Conservation (phyloP, 2,113 vertebrate species). For the Rhinopomastus cyanomelas region DNA sequence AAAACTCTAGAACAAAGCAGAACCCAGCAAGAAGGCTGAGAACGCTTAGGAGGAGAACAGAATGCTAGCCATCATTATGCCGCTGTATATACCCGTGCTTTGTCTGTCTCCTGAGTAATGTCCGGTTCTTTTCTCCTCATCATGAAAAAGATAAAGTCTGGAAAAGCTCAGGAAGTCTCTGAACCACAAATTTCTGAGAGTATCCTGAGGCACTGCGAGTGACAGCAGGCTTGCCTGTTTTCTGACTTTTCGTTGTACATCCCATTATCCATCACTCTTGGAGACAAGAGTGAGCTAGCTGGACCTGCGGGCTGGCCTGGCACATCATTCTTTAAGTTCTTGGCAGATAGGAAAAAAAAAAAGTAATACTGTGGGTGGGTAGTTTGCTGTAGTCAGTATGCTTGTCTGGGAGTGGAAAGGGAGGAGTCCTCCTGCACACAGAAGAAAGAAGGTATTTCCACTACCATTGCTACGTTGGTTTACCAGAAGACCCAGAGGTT, state of each 20-base stretch:
- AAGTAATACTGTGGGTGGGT: background rate
- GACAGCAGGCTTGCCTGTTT: background rate
- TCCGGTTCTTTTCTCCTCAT: background rate
- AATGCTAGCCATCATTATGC: background rate
- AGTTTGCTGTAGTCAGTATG: background rate
- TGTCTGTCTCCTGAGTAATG: background rate
- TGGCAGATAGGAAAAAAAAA: background rate
- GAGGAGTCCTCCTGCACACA: background rate
- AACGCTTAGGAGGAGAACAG: background rate
- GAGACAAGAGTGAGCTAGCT: background rate
- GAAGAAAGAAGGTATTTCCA: background rate
- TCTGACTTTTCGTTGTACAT: background rate
- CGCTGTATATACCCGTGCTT: background rate
- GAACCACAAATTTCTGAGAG: background rate
- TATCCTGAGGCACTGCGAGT: background rate
- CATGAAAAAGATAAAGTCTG: background rate
- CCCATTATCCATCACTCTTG: constrained; percentile 17
- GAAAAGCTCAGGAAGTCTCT: background rate
- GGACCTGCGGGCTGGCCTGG: background rate
- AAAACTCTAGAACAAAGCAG: background rate
- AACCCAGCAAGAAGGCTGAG: background rate
- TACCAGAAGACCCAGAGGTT: background rate
- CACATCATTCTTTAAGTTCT: background rate
- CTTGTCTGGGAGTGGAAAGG: background rate
- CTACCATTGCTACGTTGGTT: background rate